Evolutionary conservation across 1,140 invertebrate species (phyloP).

Genomic region (Ptiloglossa arizonensis): DNA sequence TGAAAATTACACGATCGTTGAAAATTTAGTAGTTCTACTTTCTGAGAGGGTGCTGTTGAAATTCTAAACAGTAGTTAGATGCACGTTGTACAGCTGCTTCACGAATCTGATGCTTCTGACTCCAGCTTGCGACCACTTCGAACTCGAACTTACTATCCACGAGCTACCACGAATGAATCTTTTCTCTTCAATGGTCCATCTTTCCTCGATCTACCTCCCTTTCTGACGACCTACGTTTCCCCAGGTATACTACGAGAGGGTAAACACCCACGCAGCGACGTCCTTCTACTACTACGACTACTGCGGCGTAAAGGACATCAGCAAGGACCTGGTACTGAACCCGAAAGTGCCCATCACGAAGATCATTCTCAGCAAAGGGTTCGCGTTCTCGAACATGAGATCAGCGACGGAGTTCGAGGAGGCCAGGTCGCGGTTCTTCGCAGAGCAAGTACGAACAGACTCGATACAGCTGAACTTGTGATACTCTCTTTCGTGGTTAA

Average conservation of each 20-base stretch:
- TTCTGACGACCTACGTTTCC: background rate
- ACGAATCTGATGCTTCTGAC: too few relatives aligned
- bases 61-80: too few relatives aligned
- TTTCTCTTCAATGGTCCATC: conserved; percentile 17
- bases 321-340: conserved; percentile 86
- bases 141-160: background rate
- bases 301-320: conserved; percentile 92
- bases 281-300: conserved; percentile 90
- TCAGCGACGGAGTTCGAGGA: conserved; percentile 93
- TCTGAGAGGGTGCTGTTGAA: too few relatives aligned
- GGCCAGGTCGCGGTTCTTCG: conserved; percentile 91
- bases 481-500: background rate
- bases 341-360: conserved; percentile 88
- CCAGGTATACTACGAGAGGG: conserved; percentile 92
- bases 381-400: conserved; percentile 90
- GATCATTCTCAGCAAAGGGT: conserved; percentile 90
- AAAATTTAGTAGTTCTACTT: too few relatives aligned
- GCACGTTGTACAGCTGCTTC: too few relatives aligned
- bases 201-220: conserved; percentile 6
- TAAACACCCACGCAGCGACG: conserved; percentile 91
- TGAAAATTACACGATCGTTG: too few relatives aligned
- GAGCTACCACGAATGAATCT: background rate
- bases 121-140: too few relatives aligned
- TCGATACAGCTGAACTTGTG: background rate
- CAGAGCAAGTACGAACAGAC: conserved; percentile 83